Evolutionary conservation across 1,140 invertebrate genomes (phyloP).

Genomic region (Drosophila pruinosa): DNA sequence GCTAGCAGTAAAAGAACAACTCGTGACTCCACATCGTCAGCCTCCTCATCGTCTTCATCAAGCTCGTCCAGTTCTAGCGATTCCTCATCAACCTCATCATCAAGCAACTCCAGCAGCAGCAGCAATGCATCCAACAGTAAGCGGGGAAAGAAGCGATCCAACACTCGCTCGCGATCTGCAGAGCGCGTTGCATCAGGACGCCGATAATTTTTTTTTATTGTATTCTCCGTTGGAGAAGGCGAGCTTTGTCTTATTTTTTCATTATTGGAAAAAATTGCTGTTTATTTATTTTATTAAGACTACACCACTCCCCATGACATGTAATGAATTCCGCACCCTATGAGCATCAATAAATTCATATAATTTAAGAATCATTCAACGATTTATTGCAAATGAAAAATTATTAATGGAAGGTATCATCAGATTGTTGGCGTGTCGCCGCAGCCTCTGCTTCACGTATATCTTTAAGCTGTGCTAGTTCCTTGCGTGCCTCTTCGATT

Average conservation of each 20-base stretch:
- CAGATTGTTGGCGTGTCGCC: slow-evolving; percentile 48
- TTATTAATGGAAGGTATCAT: slow-evolving; percentile 57
- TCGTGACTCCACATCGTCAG: slow-evolving; percentile 59
- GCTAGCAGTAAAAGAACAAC: slow-evolving; percentile 38
- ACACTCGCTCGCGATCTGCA: slow-evolving; percentile 8
- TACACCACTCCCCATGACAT: slow-evolving; percentile 50
- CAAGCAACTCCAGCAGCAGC: slow-evolving; percentile 62
- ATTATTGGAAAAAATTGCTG: slow-evolving; percentile 17
- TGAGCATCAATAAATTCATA: slow-evolving; percentile 57
- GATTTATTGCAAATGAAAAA: slow-evolving; percentile 39
- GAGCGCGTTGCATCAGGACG: neutral
- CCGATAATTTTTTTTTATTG: slow-evolving; percentile 4
- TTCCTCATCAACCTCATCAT: slow-evolving; percentile 52
- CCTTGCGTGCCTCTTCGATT: slow-evolving; percentile 85
- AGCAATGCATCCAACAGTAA: slow-evolving; percentile 39
- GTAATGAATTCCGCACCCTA: slow-evolving; percentile 39
- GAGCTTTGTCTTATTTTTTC: slow-evolving; percentile 26
- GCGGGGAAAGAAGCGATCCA: slow-evolving; percentile 36
- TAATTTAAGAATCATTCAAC: slow-evolving; percentile 56
- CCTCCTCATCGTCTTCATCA: slow-evolving; percentile 69
- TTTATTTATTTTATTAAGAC: slow-evolving; percentile 65
- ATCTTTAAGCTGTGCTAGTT: slow-evolving; percentile 83
- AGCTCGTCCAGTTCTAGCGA: slow-evolving; percentile 71
- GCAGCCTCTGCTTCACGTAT: slow-evolving; percentile 45
- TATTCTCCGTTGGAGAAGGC: slow-evolving; percentile 11